phyloP scores from a whole-genome alignment of 1,140 invertebrate genomes.

The Streblospio benedicti region DNA sequence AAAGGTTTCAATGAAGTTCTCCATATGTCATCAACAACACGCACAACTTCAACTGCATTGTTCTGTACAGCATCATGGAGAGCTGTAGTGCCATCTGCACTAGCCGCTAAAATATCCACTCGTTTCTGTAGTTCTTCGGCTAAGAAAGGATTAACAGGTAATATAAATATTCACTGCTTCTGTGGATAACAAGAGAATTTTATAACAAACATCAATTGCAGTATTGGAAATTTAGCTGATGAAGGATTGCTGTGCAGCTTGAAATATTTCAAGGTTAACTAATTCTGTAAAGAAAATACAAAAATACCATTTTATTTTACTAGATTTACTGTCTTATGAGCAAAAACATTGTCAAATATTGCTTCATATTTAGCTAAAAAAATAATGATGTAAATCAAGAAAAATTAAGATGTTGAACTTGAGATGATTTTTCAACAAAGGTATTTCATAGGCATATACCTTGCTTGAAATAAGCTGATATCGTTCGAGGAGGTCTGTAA shows the following conservation, averaged over 20 bases:
- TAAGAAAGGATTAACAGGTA: background rate
- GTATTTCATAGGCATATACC: background rate
- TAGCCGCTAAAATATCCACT: background rate
- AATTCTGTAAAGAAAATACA: too few relatives aligned
- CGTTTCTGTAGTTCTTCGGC: background rate
- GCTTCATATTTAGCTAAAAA: background rate
- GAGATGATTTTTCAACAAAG: background rate
- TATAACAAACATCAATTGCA: too few relatives aligned
- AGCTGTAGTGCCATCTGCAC: background rate
- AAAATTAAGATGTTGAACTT: background rate
- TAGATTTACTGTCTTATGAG: too few relatives aligned
- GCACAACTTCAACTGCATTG: background rate
- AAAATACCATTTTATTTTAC: background rate
- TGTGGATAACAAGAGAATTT: too few relatives aligned
- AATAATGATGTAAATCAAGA: background rate
- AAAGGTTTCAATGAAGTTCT: too few relatives aligned
- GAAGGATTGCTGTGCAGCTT: too few relatives aligned
- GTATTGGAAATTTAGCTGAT: too few relatives aligned
- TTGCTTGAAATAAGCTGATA: background rate
- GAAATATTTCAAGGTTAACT: too few relatives aligned
- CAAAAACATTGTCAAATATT: too few relatives aligned
- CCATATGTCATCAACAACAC: too few relatives aligned
- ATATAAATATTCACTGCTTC: background rate
- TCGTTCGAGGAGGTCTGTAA: constrained; percentile 4
- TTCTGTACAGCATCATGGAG: constrained; percentile 10